Percentiles rank a stretch among this genome's conserved stretches.
These are phyloP conservation scores for Sebastes steindachneri DNA, from an alignment of 2,797 vertebrate species.

Conservation along the genomic window DNA sequence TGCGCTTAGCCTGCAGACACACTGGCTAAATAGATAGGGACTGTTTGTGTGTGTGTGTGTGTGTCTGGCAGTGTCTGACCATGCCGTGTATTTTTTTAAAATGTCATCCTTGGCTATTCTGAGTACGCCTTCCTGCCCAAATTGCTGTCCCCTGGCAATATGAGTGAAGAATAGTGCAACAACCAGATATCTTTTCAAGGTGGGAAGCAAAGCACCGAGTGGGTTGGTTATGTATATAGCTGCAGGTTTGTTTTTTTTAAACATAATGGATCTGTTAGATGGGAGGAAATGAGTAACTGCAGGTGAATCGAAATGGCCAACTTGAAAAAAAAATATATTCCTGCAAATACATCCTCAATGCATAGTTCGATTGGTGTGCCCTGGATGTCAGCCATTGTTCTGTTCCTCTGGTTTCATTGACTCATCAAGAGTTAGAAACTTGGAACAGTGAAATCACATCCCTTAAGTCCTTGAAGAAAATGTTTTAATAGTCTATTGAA, in stretches of 20 bases:
- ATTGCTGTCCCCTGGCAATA: conserved; percentile 52
- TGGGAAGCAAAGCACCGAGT: conserved; percentile 35
- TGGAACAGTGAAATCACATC: not conserved
- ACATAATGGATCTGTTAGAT: conserved; percentile 40
- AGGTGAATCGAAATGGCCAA: conserved; percentile 29
- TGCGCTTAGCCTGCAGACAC: conserved; percentile 70
- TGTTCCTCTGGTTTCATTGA: not conserved
- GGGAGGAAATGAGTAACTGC: conserved; percentile 22
- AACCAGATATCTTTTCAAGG: conserved; percentile 48
- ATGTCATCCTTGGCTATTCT: conserved; percentile 48
- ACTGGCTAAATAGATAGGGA: conserved; percentile 67
- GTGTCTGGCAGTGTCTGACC: conserved; percentile 42
- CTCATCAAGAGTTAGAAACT: not conserved
- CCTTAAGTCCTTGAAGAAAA: not conserved
- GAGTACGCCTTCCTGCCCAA: conserved; percentile 30
- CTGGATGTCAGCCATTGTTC: not conserved
- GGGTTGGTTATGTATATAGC: conserved; percentile 32
- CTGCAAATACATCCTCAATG: not conserved
- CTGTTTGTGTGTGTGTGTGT: conserved; percentile 23
- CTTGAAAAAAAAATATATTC: not conserved
- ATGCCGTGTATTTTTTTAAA: conserved; percentile 44
- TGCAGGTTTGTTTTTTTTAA: conserved; percentile 25
- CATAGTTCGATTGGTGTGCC: not conserved
- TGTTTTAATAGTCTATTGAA: not conserved
- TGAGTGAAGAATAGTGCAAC: conserved; percentile 40